These are phyloP conservation scores for Diplodus sargus DNA, from an alignment of 2,797 vertebrate species.

Conservation along the genomic window DNA sequence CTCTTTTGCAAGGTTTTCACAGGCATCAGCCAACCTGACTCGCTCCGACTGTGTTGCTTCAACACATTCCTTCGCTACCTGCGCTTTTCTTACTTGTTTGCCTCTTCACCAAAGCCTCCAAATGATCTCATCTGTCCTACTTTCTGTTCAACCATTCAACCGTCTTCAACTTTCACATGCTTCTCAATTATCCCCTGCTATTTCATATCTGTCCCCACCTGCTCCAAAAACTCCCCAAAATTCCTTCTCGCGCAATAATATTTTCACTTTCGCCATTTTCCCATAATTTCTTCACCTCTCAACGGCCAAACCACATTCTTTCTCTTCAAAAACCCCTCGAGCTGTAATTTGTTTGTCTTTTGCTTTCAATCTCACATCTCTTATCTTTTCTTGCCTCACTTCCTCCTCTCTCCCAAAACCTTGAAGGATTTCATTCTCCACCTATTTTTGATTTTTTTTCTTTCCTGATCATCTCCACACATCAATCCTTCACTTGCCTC, in stretches of 20 bases:
- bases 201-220: slow-evolving; percentile 13
- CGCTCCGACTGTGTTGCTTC: neutral
- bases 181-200: slow-evolving; percentile 40
- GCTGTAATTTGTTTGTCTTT: slow-evolving; percentile 1
- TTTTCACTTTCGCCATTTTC: slow-evolving; percentile 25
- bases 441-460: neutral
- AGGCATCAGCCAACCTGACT: slow-evolving; percentile 19
- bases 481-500: slow-evolving; percentile 17
- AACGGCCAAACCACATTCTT: neutral
- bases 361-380: neutral
- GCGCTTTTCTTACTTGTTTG: slow-evolving; percentile 13
- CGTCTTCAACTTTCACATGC: slow-evolving; percentile 39
- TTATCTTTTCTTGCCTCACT: slow-evolving; percentile 6
- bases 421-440: slow-evolving; percentile 6
- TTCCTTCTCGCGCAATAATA: slow-evolving; percentile 18
- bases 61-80: slow-evolving; percentile 52
- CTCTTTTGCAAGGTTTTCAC: slow-evolving; percentile 20
- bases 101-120: slow-evolving; percentile 28
- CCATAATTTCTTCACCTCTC: neutral
- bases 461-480: slow-evolving; percentile 19
- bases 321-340: neutral
- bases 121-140: slow-evolving; percentile 67
- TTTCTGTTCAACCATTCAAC: slow-evolving; percentile 37
- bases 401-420: slow-evolving; percentile 17
- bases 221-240: slow-evolving; percentile 20